Evolutionary conservation across 2,113 vertebrate species (phyloP).

Genomic region (Pteruthius melanotis): DNA sequence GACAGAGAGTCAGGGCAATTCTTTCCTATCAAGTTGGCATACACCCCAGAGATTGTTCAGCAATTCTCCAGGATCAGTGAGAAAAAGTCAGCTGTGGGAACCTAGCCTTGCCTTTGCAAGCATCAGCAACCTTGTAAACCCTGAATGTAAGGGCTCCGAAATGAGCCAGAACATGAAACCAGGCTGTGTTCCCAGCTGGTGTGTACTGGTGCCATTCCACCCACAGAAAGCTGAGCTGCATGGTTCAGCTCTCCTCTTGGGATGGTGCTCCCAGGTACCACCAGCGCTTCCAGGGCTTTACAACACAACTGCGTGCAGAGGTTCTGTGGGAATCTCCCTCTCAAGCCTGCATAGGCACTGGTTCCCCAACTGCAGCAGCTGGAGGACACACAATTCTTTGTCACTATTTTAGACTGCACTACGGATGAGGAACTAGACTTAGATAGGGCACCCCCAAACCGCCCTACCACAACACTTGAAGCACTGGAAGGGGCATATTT

Average conservation of each 20-base stretch:
- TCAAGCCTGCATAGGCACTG: not conserved
- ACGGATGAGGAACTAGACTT: not conserved
- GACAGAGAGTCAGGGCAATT: constrained; percentile 28
- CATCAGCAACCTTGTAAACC: constrained; percentile 29
- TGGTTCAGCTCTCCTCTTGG: not conserved
- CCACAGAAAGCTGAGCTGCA: not conserved
- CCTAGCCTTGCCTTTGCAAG: not conserved
- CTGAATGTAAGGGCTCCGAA: not conserved
- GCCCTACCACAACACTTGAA: not conserved
- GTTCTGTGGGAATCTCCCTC: not conserved
- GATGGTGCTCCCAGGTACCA: not conserved
- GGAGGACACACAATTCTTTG: not conserved
- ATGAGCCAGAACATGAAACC: not conserved
- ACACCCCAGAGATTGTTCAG: constrained; percentile 48
- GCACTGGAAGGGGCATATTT: not conserved
- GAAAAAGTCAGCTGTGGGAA: constrained; percentile 47
- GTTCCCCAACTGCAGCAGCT: fast-evolving
- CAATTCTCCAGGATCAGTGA: constrained; percentile 23
- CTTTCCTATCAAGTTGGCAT: constrained; percentile 58
- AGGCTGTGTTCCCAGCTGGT: not conserved
- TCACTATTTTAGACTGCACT: fast-evolving
- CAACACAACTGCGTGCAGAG: fast-evolving
- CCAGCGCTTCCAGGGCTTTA: not conserved
- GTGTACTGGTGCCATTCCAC: not conserved
- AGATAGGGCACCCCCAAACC: not conserved